Evolutionary conservation across 2,888 invertebrate species (phyloP), one percentile per base, ranked within the genome.

Genomic region (Bedellia somnulentella): DNA sequence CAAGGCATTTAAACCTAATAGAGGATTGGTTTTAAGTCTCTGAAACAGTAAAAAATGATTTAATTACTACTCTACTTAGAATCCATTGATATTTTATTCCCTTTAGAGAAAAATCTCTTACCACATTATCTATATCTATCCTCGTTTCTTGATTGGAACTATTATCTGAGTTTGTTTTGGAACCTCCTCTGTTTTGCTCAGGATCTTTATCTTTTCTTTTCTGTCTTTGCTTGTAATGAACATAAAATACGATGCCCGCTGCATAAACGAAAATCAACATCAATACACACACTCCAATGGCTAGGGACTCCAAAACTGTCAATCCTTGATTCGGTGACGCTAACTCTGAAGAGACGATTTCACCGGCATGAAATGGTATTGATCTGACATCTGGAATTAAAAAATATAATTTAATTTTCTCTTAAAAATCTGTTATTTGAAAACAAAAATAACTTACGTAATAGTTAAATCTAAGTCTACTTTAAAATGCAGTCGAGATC

Each of bases 201-300:
- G 64, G 59, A 33, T 71, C 75, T 29, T 66, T 70, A 18, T 56
- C 47, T 32, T 67, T 71, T 36, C 80, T 80, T 30, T 81, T 79
- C 46, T 82, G 86, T 38, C 83, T 81, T 45, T 79, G 81, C 36
- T 83, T 79, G 32, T 88, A 82, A 52, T 89, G 87, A 10, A 92
- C 61, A 48, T 90, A 92, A 31, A 92, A 79, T 31, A 89, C 85
- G 4, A 92, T 88, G 2, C 91, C 90, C 1, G 89, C 86, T 3
- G 91, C 87, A 52, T 92, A 92, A 36, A 91, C 86, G 32, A 92
- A 78, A 1, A 89, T 86, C 25, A 92, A 61, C 38, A 91, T 73
- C 4, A 91, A 77, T 2, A 89, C 87, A 38, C 88, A 88, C 9
- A 89, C 80, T 5, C 88, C 91, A 25, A 92, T 89, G 0, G 89